phyloP scores from a whole-genome alignment of 1,140 invertebrate species.

The Musca domestica region DNA sequence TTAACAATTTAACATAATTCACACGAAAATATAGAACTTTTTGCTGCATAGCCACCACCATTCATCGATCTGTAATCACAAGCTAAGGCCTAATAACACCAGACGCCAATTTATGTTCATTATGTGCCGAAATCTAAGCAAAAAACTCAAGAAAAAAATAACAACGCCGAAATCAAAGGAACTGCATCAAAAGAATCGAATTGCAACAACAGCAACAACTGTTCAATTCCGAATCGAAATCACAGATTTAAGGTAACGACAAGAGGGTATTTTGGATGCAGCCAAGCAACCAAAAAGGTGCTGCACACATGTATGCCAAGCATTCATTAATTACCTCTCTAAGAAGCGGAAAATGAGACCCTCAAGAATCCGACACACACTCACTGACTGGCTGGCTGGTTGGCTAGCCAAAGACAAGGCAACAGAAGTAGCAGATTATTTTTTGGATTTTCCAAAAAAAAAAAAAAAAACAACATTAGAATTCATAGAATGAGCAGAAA shows the following conservation, averaged over 20 bases:
- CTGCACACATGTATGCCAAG: slow-evolving; percentile 11
- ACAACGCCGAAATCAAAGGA: neutral
- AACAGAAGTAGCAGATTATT: slow-evolving; percentile 6
- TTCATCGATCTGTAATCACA: slow-evolving; percentile 1
- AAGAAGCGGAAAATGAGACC: neutral
- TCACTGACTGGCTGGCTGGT: neutral
- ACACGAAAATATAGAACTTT: slow-evolving; percentile 22
- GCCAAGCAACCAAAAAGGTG: neutral
- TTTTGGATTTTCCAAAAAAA: neutral
- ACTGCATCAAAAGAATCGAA: neutral
- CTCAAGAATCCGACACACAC: slow-evolving; percentile 3
- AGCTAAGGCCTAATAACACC: slow-evolving; percentile 9
- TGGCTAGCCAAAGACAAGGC: neutral
- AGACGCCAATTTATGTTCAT: slow-evolving; percentile 7
- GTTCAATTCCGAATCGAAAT: no score
- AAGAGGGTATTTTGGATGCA: neutral
- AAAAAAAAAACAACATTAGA: neutral
- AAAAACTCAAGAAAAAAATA: neutral
- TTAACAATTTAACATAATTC: slow-evolving; percentile 10
- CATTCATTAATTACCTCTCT: slow-evolving; percentile 16
- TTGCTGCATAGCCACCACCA: neutral
- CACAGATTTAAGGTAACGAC: no score
- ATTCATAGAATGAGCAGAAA: no score
- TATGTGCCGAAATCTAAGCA: neutral
- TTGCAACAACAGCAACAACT: neutral